Evolutionary conservation across 2,888 invertebrate species (phyloP), one percentile per base, ranked within the genome.

Genomic region (Xanthorhoe designata): DNA sequence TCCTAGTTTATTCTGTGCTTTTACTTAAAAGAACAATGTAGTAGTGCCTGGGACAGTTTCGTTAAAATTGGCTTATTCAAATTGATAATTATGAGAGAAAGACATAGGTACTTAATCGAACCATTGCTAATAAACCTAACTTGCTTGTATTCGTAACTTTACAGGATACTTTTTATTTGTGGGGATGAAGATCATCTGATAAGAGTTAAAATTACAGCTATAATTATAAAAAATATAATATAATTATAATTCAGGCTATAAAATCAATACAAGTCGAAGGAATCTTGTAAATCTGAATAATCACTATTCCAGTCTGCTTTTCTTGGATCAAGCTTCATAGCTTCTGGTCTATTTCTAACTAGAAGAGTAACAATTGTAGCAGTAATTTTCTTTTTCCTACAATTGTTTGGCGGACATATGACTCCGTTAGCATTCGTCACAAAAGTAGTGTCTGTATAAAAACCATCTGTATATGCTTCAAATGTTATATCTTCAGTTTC

Each of bases 371-470:
- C 15, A n/a, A 62, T 62, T 18, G 59, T 18, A 15, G 61, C 17
- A 10, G 64, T 68, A 2, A 51, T 50, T 55, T 45, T 53, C 1
- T 2, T 51, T 6, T 61, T 64, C 3, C 42, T 57, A 65, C 71
- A 73, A 0, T 53, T 29, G 32, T 58, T 65, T 17, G 61, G 58
- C 2, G 73, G 73, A 51, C 73, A 74, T 58, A 29, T 65, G 8
- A 61, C 9, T 7, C 64, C 61, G 10, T 55, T 42, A 10, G 47
- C 15, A 55, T 64, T 64, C 7, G 64, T 60, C 4, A 58, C 47
- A 35, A 32, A 63, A 13, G 6, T 13, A n/a, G 24, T 17, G 19
- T 53, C 57, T 10, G 15, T 19, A 50, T 9, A 7, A 24, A 50
- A 15, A 2, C n/a, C 10, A 1, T 47, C 47, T 15, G 10, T 45